phyloP scores from a whole-genome alignment of 2,113 vertebrate species.

The Todiramphus saurophagus region DNA sequence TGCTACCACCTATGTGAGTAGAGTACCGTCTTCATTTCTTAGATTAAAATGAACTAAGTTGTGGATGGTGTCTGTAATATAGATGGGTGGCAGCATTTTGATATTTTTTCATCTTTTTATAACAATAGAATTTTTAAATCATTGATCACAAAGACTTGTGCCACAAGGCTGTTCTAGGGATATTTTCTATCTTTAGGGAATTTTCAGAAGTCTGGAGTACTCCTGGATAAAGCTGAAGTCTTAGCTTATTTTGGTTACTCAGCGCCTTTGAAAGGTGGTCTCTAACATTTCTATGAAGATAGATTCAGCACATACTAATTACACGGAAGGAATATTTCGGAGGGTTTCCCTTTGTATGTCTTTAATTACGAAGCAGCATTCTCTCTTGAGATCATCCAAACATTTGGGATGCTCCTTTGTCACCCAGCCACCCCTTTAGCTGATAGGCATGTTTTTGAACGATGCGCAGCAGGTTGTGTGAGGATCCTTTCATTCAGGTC shows the following conservation, averaged over 20 bases:
- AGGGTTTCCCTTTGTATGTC: background rate
- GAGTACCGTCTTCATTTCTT: background rate
- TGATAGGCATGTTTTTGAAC: background rate
- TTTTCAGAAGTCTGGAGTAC: background rate
- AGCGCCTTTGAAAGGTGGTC: background rate
- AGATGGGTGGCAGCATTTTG: background rate
- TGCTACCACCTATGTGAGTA: constrained; percentile 24
- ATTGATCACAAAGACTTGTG: background rate
- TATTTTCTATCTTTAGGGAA: background rate
- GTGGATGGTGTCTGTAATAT: background rate
- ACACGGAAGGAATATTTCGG: background rate
- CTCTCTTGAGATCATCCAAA: background rate
- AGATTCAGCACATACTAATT: background rate
- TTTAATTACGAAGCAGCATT: background rate
- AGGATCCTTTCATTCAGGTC: background rate
- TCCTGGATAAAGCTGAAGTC: background rate
- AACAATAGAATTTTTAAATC: background rate
- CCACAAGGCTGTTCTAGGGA: background rate
- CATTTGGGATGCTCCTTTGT: background rate
- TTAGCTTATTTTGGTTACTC: background rate
- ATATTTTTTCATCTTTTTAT: background rate
- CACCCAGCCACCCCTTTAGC: background rate
- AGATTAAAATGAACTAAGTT: background rate
- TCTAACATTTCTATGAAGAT: background rate
- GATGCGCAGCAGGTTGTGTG: background rate